These are phyloP conservation scores for Pogonocichla stellata DNA, from an alignment of 2,113 vertebrate genomes.

Conservation along the genomic window DNA sequence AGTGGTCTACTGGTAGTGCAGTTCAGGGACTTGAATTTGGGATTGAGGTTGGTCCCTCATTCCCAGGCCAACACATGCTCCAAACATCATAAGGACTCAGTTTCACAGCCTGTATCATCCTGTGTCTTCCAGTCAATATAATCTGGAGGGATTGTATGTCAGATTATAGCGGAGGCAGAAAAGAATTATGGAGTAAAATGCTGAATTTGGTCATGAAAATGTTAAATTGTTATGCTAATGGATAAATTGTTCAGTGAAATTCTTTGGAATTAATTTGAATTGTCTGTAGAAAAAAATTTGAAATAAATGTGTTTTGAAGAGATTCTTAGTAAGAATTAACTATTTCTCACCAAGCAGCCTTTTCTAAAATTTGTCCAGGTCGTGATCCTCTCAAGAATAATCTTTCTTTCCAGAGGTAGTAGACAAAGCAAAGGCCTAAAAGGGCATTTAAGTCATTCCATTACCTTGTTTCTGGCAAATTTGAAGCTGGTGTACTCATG, in stretches of 20 bases:
- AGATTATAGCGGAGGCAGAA: neutral
- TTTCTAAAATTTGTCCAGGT: neutral
- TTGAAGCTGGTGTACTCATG: neutral
- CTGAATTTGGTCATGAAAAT: neutral
- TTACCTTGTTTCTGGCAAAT: neutral
- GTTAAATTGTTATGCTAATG: neutral
- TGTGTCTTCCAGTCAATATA: neutral
- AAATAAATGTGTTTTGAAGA: neutral
- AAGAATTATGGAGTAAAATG: neutral
- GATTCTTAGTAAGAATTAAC: neutral
- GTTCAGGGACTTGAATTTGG: slow-evolving; percentile 39
- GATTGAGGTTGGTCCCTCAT: slow-evolving; percentile 8
- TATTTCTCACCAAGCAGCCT: neutral
- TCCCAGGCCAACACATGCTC: neutral
- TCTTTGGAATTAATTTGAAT: neutral
- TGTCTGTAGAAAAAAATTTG: neutral
- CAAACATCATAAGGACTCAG: neutral
- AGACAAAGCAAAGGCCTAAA: neutral
- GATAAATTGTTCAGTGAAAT: neutral
- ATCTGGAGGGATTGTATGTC: neutral
- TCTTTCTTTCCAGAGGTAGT: neutral
- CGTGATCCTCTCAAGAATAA: neutral
- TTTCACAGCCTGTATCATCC: neutral
- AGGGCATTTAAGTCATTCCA: neutral
- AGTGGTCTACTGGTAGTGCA: slow-evolving; percentile 38